phyloP scores from a whole-genome alignment of 2,888 invertebrate genomes.

The Tribolium freemani region DNA sequence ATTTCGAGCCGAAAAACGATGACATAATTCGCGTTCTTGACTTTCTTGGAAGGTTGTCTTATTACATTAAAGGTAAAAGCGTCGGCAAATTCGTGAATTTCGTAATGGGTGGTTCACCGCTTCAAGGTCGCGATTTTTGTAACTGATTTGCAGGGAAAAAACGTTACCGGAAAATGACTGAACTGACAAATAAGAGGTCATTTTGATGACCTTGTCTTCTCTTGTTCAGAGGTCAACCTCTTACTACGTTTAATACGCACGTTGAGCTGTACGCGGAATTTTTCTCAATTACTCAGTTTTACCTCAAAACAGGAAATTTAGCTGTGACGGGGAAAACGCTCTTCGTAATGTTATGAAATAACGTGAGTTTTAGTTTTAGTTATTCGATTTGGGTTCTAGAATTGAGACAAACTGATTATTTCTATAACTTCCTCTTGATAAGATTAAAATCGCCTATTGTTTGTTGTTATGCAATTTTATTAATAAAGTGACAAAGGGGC shows the following conservation, averaged over 20 bases:
- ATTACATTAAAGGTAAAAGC: conserved; percentile 36
- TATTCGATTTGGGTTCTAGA: conserved; percentile 25
- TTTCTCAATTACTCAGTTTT: conserved; percentile 31
- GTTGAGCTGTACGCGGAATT: conserved; percentile 23
- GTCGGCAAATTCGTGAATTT: conserved; percentile 38
- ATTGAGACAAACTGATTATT: conserved; percentile 28
- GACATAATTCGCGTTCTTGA: conserved; percentile 51
- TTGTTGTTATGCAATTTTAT: conserved; percentile 39
- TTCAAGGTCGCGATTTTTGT: conserved; percentile 53
- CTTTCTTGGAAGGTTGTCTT: conserved; percentile 44
- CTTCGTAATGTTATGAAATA: conserved; percentile 19
- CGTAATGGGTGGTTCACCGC: conserved; percentile 42
- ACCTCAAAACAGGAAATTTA: conserved; percentile 21
- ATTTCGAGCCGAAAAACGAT: conserved; percentile 35
- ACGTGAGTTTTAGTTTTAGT: conserved; percentile 7
- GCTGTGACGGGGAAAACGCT: conserved; percentile 5
- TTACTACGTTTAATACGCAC: conserved; percentile 49
- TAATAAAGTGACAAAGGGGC: neutral
- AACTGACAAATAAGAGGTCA: conserved; percentile 54
- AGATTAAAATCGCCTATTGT: conserved; percentile 42
- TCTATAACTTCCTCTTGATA: conserved; percentile 40
- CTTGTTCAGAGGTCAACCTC: conserved; percentile 57
- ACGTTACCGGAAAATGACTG: conserved; percentile 53
- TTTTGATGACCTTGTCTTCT: conserved; percentile 58
- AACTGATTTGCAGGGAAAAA: conserved; percentile 54